These are phyloP conservation scores for Crotalus viridis DNA, from an alignment of 2,113 vertebrate species.

Conservation along the genomic window DNA sequence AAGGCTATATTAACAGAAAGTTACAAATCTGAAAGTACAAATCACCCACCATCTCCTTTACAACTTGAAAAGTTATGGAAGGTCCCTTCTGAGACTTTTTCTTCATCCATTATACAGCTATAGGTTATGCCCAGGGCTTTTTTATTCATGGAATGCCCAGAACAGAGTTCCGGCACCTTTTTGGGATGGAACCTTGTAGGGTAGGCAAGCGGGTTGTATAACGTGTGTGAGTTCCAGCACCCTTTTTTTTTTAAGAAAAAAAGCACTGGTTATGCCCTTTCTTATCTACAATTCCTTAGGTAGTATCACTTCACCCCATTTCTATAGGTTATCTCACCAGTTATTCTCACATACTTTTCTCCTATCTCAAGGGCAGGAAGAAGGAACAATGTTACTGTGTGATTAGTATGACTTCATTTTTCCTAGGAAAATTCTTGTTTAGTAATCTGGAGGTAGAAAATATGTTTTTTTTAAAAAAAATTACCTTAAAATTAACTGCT, in stretches of 20 bases:
- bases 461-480: neutral
- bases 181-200: too few relatives aligned
- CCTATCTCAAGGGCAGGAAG: neutral
- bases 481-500: neutral
- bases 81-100: neutral
- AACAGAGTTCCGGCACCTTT: too few relatives aligned
- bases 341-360: neutral
- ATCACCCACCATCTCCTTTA: neutral
- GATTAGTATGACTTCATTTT: neutral
- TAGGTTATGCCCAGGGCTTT: neutral
- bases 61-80: neutral
- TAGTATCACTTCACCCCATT: neutral
- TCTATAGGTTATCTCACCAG: neutral
- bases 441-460: neutral
- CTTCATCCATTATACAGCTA: neutral
- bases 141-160: too few relatives aligned
- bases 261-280: neutral
- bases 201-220: too few relatives aligned
- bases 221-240: too few relatives aligned
- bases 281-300: neutral
- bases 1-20: neutral
- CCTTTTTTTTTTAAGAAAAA: too few relatives aligned
- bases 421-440: neutral
- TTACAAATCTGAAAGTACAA: neutral
- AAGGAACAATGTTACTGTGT: neutral